A percentile compares a stretch with the other conserved stretches of the same genome.
phyloP scores from a whole-genome alignment of 2,113 vertebrate genomes.

The Siniperca chuatsi region DNA sequence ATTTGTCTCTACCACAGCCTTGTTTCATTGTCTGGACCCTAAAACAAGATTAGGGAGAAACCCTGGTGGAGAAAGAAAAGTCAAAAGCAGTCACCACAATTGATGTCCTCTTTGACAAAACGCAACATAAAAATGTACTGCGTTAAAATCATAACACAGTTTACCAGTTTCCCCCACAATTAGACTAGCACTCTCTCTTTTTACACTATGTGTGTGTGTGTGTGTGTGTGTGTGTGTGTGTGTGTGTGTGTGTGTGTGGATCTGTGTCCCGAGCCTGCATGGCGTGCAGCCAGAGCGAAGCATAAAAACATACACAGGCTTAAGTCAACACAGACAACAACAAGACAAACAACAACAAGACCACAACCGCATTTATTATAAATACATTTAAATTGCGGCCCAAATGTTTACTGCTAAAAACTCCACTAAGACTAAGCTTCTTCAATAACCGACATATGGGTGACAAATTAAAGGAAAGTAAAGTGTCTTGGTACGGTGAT shows the following conservation, averaged over 20 bases:
- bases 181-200: conserved; percentile 28
- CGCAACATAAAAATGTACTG: conserved; percentile 48
- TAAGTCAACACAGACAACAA: conserved; percentile 52
- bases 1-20: conserved; percentile 60
- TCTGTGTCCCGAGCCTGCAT: conserved; percentile 12
- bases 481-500: background rate
- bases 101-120: conserved; percentile 62
- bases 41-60: conserved; percentile 61
- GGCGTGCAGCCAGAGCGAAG: conserved; percentile 36
- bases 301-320: conserved; percentile 34
- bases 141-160: conserved; percentile 54
- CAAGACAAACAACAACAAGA: conserved; percentile 58
- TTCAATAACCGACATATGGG: background rate
- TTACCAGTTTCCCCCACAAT: conserved; percentile 45
- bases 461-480: background rate
- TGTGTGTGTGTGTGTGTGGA: background rate
- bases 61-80: conserved; percentile 44
- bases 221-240: background rate
- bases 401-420: background rate
- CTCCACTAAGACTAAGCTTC: background rate
- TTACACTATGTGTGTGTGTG: background rate
- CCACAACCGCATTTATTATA: conserved; percentile 40
- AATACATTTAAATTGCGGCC: background rate
- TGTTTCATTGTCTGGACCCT: conserved; percentile 62
- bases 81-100: conserved; percentile 64